Evolutionary conservation across 2,113 vertebrate species (phyloP), one percentile per base, ranked within the genome.

Genomic region (Clarias macrocephalus): DNA sequence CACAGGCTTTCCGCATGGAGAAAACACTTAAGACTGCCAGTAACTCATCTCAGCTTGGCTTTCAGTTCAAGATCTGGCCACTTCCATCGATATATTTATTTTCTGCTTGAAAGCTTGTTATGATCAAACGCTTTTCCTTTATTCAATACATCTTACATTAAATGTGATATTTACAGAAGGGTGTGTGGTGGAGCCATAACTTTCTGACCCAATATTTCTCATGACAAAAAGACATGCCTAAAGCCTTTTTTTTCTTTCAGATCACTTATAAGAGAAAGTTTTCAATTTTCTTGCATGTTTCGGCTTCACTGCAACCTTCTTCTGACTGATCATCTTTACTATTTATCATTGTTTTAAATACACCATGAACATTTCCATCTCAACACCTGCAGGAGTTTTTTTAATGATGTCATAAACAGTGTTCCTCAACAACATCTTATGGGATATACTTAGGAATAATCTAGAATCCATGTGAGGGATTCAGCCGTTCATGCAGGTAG

Each of bases 1-100:
- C 30, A 85, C 54, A 19, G 3, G 5, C 60, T 85, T 56, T 83
- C 86, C 42, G 23, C 60, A 56, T 91, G 87, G 91, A 91, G 88
- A 90, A 93, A 93, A 93, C 89, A 92, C 91, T 88, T 88, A 84
- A 30, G 88, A 9, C 89, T 86, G 93, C 91, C 91, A 90, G 90
- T 87, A 91, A 80, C 15, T 54, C 92, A 93, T 95, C 92, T 93
- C 91, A 92, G 91, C 94, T 94, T 92, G 79, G 86, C 65, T 56
- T 37, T 25, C 56, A 48, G 68, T 66, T 52, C 37, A 66, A 30
- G 80, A 82, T 66, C 66, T 82, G 80, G 80, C 60, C 62, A 82
- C 37, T 84, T 84, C 82, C 65, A 73, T 37, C 73, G 63, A 84
- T 83, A n/a, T 66, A 80, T 83, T 83, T 83, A 52, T 57, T 68